phyloP scores from a whole-genome alignment of 2,888 invertebrate genomes.

The Dasypogon diadema region DNA sequence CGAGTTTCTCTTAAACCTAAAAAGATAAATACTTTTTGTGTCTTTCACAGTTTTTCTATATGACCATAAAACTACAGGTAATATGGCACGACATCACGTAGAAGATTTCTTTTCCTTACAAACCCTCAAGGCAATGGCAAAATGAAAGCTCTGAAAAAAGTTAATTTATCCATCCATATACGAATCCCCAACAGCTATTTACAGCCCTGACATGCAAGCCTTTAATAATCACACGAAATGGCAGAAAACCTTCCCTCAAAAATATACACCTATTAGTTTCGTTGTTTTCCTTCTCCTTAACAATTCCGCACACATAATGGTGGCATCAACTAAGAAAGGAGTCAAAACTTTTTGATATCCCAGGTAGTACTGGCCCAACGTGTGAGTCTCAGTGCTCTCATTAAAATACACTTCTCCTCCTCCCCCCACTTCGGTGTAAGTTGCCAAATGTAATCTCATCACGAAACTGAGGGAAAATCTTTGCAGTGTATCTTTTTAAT shows the following conservation, averaged over 20 bases:
- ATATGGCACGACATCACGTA: too few species aligned
- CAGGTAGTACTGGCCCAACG: background rate
- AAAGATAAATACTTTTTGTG: too few species aligned
- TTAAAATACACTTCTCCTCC: constrained; percentile 38
- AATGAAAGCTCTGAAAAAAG: too few species aligned
- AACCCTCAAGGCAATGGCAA: too few species aligned
- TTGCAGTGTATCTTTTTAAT: constrained; percentile 52
- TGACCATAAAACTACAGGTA: too few species aligned
- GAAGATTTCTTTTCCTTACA: too few species aligned
- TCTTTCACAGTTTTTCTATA: too few species aligned
- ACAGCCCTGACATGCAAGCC: background rate
- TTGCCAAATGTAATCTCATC: constrained; percentile 53
- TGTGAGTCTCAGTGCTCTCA: background rate
- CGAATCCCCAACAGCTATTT: too few species aligned
- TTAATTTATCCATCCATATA: too few species aligned
- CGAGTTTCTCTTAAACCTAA: too few species aligned
- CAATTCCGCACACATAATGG: constrained; percentile 40
- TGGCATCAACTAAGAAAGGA: constrained; percentile 23
- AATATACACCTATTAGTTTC: background rate
- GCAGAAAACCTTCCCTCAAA: background rate
- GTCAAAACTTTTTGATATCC: constrained; percentile 15
- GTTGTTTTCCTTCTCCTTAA: background rate
- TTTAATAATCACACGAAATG: constrained; percentile 15
- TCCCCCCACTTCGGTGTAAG: too few species aligned
- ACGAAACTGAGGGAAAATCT: constrained; percentile 52